Conservation (phyloP, 2,797 vertebrate genomes). For the Acanthis flammea region DNA sequence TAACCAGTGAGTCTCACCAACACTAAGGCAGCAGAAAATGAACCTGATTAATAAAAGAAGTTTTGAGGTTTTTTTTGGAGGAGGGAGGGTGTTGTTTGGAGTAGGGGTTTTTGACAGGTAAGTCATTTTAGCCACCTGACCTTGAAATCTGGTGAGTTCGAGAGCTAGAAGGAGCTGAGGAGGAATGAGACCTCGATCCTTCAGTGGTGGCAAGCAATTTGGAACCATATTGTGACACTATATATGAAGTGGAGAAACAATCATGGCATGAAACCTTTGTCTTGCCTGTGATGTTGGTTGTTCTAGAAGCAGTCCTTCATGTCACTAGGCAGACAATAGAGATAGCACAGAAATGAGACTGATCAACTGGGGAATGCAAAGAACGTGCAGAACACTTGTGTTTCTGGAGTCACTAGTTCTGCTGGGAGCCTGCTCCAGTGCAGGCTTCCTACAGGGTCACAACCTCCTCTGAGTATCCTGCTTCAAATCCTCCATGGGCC, state of each 20-base stretch:
- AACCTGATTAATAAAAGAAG: not conserved
- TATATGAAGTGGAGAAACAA: not conserved
- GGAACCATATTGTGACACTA: not conserved
- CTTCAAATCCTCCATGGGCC: accelerated
- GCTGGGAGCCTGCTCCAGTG: not conserved
- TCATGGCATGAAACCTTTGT: not conserved
- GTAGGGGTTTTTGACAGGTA: accelerated
- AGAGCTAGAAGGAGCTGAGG: not conserved
- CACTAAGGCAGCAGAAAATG: not conserved
- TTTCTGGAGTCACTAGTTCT: not conserved
- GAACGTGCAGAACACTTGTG: accelerated
- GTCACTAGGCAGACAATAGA: not conserved
- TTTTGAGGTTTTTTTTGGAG: accelerated
- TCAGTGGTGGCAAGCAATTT: not conserved
- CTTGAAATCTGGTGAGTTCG: not conserved
- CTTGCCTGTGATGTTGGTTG: not conserved
- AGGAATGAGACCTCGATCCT: not conserved
- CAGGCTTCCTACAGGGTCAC: not conserved
- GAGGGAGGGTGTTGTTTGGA: not conserved
- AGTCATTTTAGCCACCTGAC: not conserved
- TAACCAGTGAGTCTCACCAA: not conserved
- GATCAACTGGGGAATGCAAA: not conserved
- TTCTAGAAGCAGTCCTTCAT: not conserved
- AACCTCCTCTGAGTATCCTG: not conserved
- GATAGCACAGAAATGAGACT: not conserved